A percentile compares a stretch with the other conserved stretches of the same genome.
These are phyloP conservation scores for Anarsia innoxiella DNA, from an alignment of 2,888 invertebrate species.

Conservation along the genomic window DNA sequence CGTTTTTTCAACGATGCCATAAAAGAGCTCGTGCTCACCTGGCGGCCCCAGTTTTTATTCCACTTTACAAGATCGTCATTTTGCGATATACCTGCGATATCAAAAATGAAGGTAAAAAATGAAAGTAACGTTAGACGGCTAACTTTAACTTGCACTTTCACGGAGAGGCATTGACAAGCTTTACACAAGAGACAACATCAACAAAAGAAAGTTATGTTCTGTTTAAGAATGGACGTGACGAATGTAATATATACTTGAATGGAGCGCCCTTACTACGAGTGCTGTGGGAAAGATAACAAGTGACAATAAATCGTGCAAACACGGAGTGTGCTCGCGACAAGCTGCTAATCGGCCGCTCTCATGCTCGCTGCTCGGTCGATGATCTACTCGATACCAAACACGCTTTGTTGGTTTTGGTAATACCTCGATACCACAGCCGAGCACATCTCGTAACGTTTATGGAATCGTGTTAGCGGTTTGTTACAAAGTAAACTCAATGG, in stretches of 20 bases:
- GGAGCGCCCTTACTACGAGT: conserved; percentile 17
- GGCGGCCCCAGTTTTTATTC: conserved; percentile 30
- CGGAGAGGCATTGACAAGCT: conserved; percentile 23
- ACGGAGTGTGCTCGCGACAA: conserved; percentile 26
- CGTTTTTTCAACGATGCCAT: conserved; percentile 40
- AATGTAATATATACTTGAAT: conserved; percentile 22
- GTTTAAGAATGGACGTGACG: conserved; percentile 18
- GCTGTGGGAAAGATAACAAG: conserved; percentile 25
- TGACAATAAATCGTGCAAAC: conserved; percentile 28
- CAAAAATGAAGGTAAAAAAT: conserved; percentile 29
- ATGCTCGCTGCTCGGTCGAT: conserved; percentile 18
- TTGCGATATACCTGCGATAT: conserved; percentile 26
- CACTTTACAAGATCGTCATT: conserved; percentile 24
- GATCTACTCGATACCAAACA: conserved; percentile 12
- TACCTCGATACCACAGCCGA: conserved; percentile 4
- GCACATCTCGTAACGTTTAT: not conserved
- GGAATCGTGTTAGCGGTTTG: not conserved
- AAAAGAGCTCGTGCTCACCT: conserved; percentile 30
- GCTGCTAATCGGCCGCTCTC: conserved; percentile 25
- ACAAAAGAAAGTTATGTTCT: conserved; percentile 26
- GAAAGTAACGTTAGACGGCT: conserved; percentile 24
- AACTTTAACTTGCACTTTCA: conserved; percentile 34
- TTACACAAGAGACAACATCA: conserved; percentile 21
- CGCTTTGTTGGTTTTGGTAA: conserved; percentile 8
- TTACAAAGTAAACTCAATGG: conserved; percentile 1